Evolutionary conservation across 2,888 invertebrate genomes (phyloP).

Genomic region (Pristionchus maxplancki): DNA sequence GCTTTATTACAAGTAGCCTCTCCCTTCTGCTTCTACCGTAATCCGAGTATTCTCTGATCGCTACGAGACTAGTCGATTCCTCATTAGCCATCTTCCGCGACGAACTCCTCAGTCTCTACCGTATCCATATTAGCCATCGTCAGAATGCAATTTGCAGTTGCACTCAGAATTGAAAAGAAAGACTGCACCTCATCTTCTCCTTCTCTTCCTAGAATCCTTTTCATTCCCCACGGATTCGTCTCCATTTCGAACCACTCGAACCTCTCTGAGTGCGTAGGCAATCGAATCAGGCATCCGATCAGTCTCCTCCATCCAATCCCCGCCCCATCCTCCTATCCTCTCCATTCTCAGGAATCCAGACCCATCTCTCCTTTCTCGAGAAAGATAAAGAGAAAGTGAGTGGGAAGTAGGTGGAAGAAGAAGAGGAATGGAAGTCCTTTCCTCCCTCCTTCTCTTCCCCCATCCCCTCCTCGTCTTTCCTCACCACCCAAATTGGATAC

Average conservation of each 20-base stretch:
- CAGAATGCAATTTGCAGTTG: neutral
- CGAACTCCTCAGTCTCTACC: neutral
- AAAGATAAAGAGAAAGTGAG: neutral
- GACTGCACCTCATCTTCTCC: neutral
- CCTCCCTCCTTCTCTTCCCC: neutral
- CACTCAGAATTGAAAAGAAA: neutral
- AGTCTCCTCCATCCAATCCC: neutral
- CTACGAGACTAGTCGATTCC: neutral
- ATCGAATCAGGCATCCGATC: constrained; percentile 5
- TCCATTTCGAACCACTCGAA: constrained; percentile 5
- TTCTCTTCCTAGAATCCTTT: neutral
- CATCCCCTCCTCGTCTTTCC: constrained; percentile 7
- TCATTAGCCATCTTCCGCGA: neutral
- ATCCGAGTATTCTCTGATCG: neutral
- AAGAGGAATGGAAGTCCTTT: neutral
- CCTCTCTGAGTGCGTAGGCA: neutral
- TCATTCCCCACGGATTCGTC: neutral
- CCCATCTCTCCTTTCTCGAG: neutral
- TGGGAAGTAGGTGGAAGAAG: neutral
- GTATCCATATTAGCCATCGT: neutral
- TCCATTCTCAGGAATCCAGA: neutral
- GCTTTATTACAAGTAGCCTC: neutral
- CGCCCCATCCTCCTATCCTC: neutral
- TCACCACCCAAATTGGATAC: constrained; percentile 41
- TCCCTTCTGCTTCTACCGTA: neutral